These are phyloP conservation scores for Fissipunctia ypsillon DNA, from an alignment of 2,888 invertebrate genomes.

Conservation along the genomic window DNA sequence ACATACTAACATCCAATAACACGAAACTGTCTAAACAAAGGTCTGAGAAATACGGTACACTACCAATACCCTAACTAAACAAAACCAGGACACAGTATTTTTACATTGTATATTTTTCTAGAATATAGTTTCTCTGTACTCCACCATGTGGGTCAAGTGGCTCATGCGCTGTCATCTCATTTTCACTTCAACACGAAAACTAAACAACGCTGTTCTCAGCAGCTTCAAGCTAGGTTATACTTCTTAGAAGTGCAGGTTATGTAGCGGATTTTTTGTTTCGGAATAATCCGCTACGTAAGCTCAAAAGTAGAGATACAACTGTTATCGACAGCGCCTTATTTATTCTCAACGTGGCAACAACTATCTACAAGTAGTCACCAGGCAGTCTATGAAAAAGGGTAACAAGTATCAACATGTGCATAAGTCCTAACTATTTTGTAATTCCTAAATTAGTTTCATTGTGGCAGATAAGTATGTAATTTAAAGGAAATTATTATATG, in stretches of 20 bases:
- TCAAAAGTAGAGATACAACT: too few species aligned
- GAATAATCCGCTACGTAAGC: too few species aligned
- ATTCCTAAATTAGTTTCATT: too few species aligned
- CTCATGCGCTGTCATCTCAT: slow-evolving; percentile 62
- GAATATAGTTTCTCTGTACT: slow-evolving; percentile 21
- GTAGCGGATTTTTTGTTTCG: not conserved
- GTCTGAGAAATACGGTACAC: not conserved
- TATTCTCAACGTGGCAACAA: too few species aligned
- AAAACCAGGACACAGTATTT: not conserved
- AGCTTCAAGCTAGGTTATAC: slow-evolving; percentile 27
- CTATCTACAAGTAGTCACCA: too few species aligned
- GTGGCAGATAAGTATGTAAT: too few species aligned
- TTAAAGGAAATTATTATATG: too few species aligned
- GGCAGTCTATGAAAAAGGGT: too few species aligned
- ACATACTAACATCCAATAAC: not conserved
- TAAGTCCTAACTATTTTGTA: too few species aligned
- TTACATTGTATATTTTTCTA: slow-evolving; percentile 38
- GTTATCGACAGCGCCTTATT: too few species aligned
- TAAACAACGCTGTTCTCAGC: slow-evolving; percentile 46
- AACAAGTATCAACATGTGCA: too few species aligned
- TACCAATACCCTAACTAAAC: slow-evolving; percentile 12
- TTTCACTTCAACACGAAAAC: slow-evolving; percentile 54
- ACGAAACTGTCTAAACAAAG: slow-evolving; percentile 1
- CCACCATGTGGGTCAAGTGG: slow-evolving; percentile 60
- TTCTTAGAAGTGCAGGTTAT: slow-evolving; percentile 23